These are phyloP conservation scores for Penaeus monodon DNA, from an alignment of 2,888 invertebrate species.

Conservation along the genomic window DNA sequence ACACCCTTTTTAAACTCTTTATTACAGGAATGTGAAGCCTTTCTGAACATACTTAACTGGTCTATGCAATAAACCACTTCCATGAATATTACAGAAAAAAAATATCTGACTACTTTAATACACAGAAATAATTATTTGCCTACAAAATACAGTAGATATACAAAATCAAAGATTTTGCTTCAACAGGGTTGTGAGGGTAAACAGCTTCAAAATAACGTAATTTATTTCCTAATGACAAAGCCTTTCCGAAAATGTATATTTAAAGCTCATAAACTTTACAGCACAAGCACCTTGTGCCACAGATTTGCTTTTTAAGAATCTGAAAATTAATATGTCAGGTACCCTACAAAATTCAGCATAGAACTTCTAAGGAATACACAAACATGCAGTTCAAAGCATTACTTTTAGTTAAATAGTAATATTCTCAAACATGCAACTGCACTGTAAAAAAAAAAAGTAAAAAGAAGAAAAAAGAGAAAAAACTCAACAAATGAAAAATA, in stretches of 20 bases:
- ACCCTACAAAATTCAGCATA: slow-evolving; percentile 5
- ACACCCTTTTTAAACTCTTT: not conserved
- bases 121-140: not conserved
- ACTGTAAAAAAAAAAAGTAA: slow-evolving; percentile 9
- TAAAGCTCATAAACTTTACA: no score
- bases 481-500: no score
- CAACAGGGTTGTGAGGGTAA: no score
- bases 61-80: not conserved
- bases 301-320: not conserved
- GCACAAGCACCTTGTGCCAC: no score
- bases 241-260: no score
- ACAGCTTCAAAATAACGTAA: no score
- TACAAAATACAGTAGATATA: no score
- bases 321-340: not conserved
- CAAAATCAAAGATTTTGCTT: no score
- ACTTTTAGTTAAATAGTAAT: not conserved
- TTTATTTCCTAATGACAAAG: no score
- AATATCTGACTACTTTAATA: not conserved
- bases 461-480: not conserved
- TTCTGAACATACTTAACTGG: not conserved
- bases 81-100: not conserved
- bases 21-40: slow-evolving; percentile 5
- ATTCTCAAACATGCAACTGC: slow-evolving; percentile 9
- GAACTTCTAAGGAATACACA: slow-evolving; percentile 3
- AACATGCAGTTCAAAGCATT: slow-evolving; percentile 11